phyloP scores from a whole-genome alignment of 2,113 vertebrate genomes.

The Cyrtonyx montezumae region DNA sequence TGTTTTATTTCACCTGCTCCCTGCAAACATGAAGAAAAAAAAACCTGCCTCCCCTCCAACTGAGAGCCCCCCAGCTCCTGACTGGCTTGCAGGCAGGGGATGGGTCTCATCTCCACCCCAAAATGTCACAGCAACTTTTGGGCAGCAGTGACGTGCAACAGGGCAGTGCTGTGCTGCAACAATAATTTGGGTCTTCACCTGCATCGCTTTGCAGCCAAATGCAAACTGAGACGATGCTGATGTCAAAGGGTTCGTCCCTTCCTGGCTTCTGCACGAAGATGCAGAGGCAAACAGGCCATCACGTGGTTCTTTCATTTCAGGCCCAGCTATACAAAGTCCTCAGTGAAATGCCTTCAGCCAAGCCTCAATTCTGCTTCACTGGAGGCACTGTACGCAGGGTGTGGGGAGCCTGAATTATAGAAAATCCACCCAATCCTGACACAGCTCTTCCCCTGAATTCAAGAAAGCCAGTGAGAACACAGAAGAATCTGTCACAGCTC shows the following conservation, averaged over 20 bases:
- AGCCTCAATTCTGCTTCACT: background rate
- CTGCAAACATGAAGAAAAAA: background rate
- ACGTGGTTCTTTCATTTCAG: background rate
- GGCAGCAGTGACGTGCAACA: background rate
- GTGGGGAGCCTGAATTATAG: background rate
- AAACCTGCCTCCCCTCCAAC: background rate
- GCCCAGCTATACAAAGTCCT: background rate
- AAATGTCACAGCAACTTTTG: background rate
- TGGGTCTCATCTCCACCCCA: background rate
- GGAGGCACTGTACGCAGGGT: background rate
- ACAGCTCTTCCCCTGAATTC: background rate
- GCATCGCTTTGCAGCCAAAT: background rate
- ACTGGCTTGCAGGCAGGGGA: background rate
- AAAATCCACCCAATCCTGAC: background rate
- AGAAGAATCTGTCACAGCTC: background rate
- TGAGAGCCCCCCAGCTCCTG: background rate
- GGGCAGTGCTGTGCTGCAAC: background rate
- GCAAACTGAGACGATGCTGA: background rate
- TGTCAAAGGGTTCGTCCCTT: background rate
- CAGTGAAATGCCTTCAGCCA: background rate
- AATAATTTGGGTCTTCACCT: background rate
- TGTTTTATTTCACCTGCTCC: background rate
- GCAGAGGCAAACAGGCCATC: background rate
- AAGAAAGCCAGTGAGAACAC: background rate
- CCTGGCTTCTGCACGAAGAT: background rate